Conservation (phyloP, 2,888 invertebrate species). For the Doris montereyensis region DNA sequence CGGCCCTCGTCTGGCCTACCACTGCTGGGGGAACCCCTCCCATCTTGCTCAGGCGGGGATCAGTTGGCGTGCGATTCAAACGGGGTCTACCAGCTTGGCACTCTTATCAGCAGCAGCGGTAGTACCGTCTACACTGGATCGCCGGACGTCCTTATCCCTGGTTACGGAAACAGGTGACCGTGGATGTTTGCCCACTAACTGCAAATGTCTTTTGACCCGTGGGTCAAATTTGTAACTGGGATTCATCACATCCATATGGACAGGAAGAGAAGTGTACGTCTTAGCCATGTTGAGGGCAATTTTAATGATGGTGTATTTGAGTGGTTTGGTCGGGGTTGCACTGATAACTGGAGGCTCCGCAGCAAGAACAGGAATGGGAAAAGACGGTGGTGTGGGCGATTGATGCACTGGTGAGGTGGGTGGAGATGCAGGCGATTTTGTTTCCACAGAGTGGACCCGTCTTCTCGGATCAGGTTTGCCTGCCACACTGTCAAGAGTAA, state of each 20-base stretch:
- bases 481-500: too few relatives aligned
- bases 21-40: slow-evolving; percentile 10
- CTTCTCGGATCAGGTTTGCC: too few relatives aligned
- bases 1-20: slow-evolving; percentile 45
- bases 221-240: slow-evolving; percentile 58
- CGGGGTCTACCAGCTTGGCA: too few relatives aligned
- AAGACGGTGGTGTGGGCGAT: slow-evolving; percentile 9
- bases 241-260: slow-evolving; percentile 52
- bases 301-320: slow-evolving; percentile 37
- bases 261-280: slow-evolving; percentile 50
- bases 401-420: not conserved
- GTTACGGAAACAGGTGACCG: too few relatives aligned
- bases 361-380: slow-evolving; percentile 23
- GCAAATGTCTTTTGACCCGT: slow-evolving; percentile 53
- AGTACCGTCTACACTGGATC: too few relatives aligned
- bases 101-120: too few relatives aligned
- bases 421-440: slow-evolving; percentile 10
- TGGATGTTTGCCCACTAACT: slow-evolving; percentile 28
- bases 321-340: slow-evolving; percentile 38
- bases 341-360: slow-evolving; percentile 46
- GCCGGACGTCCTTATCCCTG: too few relatives aligned
- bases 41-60: not conserved
- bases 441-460: not conserved
- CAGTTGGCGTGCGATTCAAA: too few relatives aligned
- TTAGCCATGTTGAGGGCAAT: slow-evolving; percentile 36